A percentile compares a stretch with the other conserved stretches of the same genome.
Evolutionary conservation across 2,888 invertebrate species (phyloP).

Genomic region (Anthrax anthrax): DNA sequence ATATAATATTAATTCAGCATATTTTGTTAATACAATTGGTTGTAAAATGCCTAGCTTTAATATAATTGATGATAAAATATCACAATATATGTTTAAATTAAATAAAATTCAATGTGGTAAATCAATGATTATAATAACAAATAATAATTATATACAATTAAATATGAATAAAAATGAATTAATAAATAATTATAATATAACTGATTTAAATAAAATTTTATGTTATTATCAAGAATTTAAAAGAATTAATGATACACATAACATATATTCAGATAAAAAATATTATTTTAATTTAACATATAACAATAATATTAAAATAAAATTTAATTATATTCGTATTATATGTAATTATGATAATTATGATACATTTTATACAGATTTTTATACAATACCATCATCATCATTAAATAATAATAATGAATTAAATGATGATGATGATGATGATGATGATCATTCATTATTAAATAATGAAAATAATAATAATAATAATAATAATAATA

Average conservation of each 20-base stretch:
- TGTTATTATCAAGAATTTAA: conserved; percentile 26
- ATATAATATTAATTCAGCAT: conserved; percentile 24
- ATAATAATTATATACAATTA: conserved; percentile 18
- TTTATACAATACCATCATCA: neutral
- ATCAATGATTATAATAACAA: conserved; percentile 20
- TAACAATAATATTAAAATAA: conserved; percentile 19
- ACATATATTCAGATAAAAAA: conserved; percentile 18
- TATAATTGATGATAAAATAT: conserved; percentile 24
- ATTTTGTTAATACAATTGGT: conserved; percentile 30
- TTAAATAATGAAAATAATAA: conserved; percentile 1
- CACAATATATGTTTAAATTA: conserved; percentile 25
- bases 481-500: neutral
- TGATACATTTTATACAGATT: conserved; percentile 33
- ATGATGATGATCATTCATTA: conserved; percentile 12
- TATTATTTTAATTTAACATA: conserved; percentile 14
- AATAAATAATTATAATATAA: conserved; percentile 19
- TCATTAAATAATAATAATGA: too few relatives aligned
- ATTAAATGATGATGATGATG: too few relatives aligned
- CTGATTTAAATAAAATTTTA: conserved; percentile 17
- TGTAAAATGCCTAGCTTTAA: conserved; percentile 33
- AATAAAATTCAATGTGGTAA: conserved; percentile 21
- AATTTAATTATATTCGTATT: conserved; percentile 53
- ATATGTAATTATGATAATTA: conserved; percentile 55
- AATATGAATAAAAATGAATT: conserved; percentile 23
- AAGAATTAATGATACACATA: conserved; percentile 20